phyloP scores from a whole-genome alignment of 2,113 vertebrate genomes.

The Aleadryas rufinucha region DNA sequence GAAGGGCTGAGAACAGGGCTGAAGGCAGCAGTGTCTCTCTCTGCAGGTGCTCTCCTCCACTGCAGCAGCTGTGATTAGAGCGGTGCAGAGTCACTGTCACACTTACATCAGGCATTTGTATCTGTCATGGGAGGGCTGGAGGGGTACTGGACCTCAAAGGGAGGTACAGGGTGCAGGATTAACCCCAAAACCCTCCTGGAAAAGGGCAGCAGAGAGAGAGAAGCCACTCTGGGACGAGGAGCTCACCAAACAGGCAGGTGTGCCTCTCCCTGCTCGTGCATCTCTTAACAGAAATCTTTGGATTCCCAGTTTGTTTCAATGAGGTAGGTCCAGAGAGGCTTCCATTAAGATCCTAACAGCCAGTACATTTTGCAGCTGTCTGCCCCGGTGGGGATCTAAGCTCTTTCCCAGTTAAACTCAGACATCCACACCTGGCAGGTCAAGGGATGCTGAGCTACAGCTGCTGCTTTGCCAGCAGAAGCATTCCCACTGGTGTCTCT shows the following conservation, averaged over 20 bases:
- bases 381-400: background rate
- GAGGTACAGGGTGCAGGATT: background rate
- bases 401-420: background rate
- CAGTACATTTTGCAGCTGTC: background rate
- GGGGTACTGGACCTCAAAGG: background rate
- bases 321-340: background rate
- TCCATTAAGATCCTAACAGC: background rate
- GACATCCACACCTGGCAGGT: background rate
- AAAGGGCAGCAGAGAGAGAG: background rate
- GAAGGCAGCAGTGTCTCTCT: background rate
- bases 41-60: background rate
- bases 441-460: background rate
- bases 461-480: background rate
- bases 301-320: background rate
- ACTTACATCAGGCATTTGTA: background rate
- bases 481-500: background rate
- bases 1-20: background rate
- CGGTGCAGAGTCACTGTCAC: background rate
- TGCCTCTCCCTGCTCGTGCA: background rate
- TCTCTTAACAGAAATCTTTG: background rate
- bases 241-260: background rate
- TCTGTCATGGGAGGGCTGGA: background rate
- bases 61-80: background rate
- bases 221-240: background rate
- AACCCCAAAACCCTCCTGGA: background rate